phyloP scores from a whole-genome alignment of 2,797 vertebrate genomes.

The Nasua narica region DNA sequence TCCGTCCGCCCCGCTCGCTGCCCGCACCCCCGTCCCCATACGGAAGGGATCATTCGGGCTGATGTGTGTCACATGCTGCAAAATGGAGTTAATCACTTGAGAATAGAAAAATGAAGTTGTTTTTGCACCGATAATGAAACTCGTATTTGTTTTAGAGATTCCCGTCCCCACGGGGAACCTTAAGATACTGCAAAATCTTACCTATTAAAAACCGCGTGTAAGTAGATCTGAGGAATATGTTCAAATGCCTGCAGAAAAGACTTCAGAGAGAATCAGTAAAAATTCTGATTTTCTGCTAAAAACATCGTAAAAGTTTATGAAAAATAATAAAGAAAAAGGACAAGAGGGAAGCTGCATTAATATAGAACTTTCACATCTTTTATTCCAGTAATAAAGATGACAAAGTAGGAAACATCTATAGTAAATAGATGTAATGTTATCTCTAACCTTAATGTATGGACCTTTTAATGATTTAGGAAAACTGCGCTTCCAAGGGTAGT shows the following conservation, averaged over 20 bases:
- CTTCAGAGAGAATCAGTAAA: background rate
- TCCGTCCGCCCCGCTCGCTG: constrained; percentile 44
- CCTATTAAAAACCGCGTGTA: constrained; percentile 8
- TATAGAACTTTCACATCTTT: background rate
- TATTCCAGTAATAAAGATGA: background rate
- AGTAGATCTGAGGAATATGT: background rate
- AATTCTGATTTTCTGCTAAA: constrained; percentile 18
- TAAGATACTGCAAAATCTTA: constrained; percentile 34
- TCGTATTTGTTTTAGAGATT: constrained; percentile 38
- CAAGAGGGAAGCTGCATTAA: background rate
- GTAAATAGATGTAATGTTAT: background rate
- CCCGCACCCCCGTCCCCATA: background rate
- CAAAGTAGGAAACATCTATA: background rate
- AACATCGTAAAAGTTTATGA: constrained; percentile 33
- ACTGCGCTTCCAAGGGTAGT: background rate
- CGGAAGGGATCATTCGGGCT: background rate
- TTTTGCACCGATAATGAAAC: constrained; percentile 30
- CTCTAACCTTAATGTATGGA: background rate
- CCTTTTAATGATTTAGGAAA: constrained; percentile 6
- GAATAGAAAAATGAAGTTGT: constrained; percentile 55
- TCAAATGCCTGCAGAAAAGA: background rate
- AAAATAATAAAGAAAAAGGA: constrained; percentile 30
- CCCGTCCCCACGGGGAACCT: background rate
- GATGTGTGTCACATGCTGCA: constrained; percentile 20
- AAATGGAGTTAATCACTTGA: constrained; percentile 49